Conservation (phyloP, 2,888 invertebrate genomes). For the Cheilosia pagana region DNA sequence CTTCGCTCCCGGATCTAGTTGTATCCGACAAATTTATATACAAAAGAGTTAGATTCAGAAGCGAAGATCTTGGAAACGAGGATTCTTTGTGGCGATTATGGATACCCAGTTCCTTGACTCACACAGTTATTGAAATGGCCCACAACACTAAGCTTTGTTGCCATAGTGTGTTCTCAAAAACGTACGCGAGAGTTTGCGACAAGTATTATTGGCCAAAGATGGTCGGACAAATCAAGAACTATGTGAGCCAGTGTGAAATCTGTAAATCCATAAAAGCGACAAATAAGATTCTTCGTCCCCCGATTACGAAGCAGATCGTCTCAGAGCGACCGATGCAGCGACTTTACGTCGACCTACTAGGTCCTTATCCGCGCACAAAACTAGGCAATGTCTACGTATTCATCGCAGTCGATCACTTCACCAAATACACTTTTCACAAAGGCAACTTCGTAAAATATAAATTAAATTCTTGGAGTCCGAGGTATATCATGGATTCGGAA, state of each 20-base stretch:
- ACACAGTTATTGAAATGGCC: too few relatives aligned
- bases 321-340: too few relatives aligned
- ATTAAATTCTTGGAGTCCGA: not conserved
- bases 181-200: not conserved
- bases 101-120: too few relatives aligned
- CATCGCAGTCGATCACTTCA: not conserved
- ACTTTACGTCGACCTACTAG: too few relatives aligned
- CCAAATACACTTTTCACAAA: too few relatives aligned
- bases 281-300: too few relatives aligned
- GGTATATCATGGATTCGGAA: not conserved
- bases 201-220: too few relatives aligned
- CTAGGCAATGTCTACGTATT: conserved; percentile 1
- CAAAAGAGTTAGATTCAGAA: not conserved
- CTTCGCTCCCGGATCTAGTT: not conserved
- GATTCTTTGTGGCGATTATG: not conserved
- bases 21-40: not conserved
- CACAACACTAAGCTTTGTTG: not conserved
- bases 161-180: not conserved
- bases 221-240: not conserved
- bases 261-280: too few relatives aligned
- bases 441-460: too few relatives aligned
- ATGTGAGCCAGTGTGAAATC: too few relatives aligned
- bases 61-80: not conserved
- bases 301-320: too few relatives aligned
- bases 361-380: too few relatives aligned